phyloP scores from a whole-genome alignment of 2,888 invertebrate genomes.

The Rhingia rostrata region DNA sequence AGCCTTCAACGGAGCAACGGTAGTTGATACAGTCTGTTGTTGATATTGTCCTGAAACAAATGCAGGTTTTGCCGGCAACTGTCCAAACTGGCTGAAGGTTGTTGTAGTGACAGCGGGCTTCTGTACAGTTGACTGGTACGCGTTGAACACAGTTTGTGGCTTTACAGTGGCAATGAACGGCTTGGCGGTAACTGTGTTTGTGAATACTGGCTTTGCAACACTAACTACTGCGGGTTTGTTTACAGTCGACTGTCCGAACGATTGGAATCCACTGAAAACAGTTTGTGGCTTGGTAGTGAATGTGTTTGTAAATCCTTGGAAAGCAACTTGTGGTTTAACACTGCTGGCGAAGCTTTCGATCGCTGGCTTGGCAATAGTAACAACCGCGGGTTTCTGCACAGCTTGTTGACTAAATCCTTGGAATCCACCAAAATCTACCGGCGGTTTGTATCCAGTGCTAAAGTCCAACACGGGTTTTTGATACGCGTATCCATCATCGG shows the following conservation, averaged over 20 bases:
- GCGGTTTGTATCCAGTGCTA: too few relatives aligned
- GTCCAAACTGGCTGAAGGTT: slow-evolving; percentile 1
- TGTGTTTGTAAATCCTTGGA: not conserved
- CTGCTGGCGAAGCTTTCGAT: not conserved
- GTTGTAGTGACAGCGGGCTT: slow-evolving; percentile 30
- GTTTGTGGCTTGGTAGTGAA: not conserved
- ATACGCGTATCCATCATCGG: slow-evolving; percentile 57
- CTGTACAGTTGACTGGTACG: slow-evolving; percentile 20
- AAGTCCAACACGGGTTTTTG: not conserved
- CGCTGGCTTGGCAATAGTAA: not conserved
- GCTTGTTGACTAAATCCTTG: not conserved
- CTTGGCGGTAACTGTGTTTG: not conserved
- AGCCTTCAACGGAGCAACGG: slow-evolving; percentile 2
- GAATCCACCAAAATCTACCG: not conserved
- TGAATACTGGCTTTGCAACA: not conserved
- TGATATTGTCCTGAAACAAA: not conserved
- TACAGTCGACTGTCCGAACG: not conserved
- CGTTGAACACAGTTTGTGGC: slow-evolving; percentile 2
- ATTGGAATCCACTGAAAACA: not conserved
- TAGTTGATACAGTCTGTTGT: slow-evolving; percentile 9
- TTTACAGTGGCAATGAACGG: not conserved
- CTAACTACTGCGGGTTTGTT: not conserved
- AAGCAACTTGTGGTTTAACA: not conserved
- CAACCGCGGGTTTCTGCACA: not conserved
- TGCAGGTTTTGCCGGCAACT: slow-evolving; percentile 6